phyloP scores from a whole-genome alignment of 1,140 invertebrate genomes.

The Drosophila quadrilineata region DNA sequence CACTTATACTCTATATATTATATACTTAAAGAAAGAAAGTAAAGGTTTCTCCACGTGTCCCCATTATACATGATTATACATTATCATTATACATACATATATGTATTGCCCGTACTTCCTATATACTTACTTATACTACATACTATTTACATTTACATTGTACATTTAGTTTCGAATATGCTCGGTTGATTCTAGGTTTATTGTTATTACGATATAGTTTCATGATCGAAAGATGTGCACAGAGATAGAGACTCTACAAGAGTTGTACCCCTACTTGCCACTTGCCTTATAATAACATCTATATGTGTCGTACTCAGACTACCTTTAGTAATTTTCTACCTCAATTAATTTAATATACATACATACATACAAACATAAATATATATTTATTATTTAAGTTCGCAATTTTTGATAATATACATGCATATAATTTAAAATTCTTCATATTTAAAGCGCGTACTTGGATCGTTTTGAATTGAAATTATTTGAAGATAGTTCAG shows the following conservation, averaged over 20 bases:
- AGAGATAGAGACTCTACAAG: constrained; percentile 73
- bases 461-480: constrained; percentile 25
- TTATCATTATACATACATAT: too few species aligned
- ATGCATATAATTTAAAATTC: constrained; percentile 2
- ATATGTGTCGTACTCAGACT: constrained; percentile 78
- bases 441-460: constrained; percentile 1
- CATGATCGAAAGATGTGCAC: constrained; percentile 45
- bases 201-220: constrained; percentile 66
- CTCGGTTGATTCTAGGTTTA: constrained; percentile 40
- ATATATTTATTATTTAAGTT: constrained; percentile 69
- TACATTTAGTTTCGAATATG: constrained; percentile 38
- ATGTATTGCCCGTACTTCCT: constrained; percentile 8
- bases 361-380: too few species aligned
- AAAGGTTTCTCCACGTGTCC: constrained; percentile 26
- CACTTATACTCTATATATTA: constrained; percentile 37
- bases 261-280: constrained; percentile 59
- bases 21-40: neutral
- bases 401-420: constrained; percentile 40
- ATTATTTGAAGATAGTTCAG: constrained; percentile 15
- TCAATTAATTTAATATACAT: constrained; percentile 71
- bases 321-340: constrained; percentile 78
- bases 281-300: constrained; percentile 67
- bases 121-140: too few species aligned
- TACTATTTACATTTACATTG: too few species aligned
- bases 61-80: too few species aligned